Conservation (phyloP, 2,113 vertebrate species). For the Leiothrix lutea region DNA sequence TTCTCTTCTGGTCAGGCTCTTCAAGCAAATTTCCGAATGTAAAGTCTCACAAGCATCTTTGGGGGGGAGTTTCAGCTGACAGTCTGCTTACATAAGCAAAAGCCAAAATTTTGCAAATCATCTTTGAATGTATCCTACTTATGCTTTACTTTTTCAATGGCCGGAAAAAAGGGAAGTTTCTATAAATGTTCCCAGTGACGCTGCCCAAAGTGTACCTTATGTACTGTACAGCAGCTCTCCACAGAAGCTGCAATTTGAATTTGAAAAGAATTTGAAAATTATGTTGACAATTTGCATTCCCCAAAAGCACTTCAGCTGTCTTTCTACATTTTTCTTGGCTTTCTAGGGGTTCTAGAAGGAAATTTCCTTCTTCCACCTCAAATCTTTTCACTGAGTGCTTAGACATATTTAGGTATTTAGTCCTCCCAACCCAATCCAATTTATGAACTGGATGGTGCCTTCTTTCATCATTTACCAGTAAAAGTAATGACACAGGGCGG, state of each 20-base stretch:
- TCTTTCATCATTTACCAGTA: constrained; percentile 1
- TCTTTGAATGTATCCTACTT: constrained; percentile 3
- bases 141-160: constrained; percentile 29
- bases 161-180: neutral
- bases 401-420: constrained; percentile 26
- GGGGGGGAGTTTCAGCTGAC: constrained; percentile 7
- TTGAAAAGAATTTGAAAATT: constrained; percentile 53
- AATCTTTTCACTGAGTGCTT: neutral
- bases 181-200: constrained; percentile 38
- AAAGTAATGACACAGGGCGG: neutral
- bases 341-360: constrained; percentile 9
- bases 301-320: constrained; percentile 13
- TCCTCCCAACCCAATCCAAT: neutral
- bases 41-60: neutral
- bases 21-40: neutral
- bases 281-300: constrained; percentile 40
- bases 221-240: constrained; percentile 9
- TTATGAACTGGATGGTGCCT: neutral
- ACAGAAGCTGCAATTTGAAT: constrained; percentile 51
- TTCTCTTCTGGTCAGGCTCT: neutral
- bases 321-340: constrained; percentile 16
- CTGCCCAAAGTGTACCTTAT: constrained; percentile 22
- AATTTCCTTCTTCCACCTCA: neutral
- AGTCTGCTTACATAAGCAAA: constrained; percentile 45
- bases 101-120: constrained; percentile 21